Conservation (phyloP, 2,113 vertebrate genomes). For the western clawed frog (Xenopus tropicalis) region UCB_Xtro_10.0 CM004443.2:86619001-86619500, state of each 20-base stretch:
- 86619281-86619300: slow-evolving; percentile 25
- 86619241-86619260: slow-evolving; percentile 38
- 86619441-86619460: slow-evolving; percentile 16
- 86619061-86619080: too few relatives aligned
- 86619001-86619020: too few relatives aligned
- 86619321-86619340: slow-evolving; percentile 28
- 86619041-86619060: too few relatives aligned
- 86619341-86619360: slow-evolving; percentile 41
- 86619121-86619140: neutral
- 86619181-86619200: slow-evolving; percentile 33
- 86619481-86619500: too few relatives aligned
- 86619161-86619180: slow-evolving; percentile 39
- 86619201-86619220: slow-evolving; percentile 22
- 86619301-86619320: slow-evolving; percentile 26
- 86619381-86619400: slow-evolving; percentile 13
- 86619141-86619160: slow-evolving; percentile 2
- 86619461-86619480: too few relatives aligned
- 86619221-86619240: slow-evolving; percentile 28
- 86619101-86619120: neutral
- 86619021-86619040: too few relatives aligned
- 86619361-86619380: slow-evolving; percentile 16
- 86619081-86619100: neutral
- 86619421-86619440: slow-evolving; percentile 16
- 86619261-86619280: slow-evolving; percentile 40
- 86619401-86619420: slow-evolving; percentile 34